Conservation (phyloP, 2,797 vertebrate genomes). For the Anas georgica region DNA sequence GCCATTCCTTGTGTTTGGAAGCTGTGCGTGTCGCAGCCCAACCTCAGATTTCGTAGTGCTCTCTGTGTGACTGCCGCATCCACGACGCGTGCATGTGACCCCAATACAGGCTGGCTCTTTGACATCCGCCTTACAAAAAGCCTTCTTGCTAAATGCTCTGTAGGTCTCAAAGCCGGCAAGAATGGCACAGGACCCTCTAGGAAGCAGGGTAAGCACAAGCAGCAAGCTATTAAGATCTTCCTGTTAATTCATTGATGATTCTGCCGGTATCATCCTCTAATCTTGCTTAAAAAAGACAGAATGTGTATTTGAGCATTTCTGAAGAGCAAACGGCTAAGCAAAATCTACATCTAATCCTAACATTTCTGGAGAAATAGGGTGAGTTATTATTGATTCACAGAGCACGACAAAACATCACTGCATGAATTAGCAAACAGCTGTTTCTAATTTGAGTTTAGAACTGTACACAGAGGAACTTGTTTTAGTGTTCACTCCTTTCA, state of each 20-base stretch:
- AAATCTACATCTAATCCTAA: constrained; percentile 68
- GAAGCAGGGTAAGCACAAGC: background rate
- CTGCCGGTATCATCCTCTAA: background rate
- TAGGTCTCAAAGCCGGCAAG: background rate
- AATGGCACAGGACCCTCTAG: background rate
- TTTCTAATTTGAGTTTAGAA: constrained; percentile 92
- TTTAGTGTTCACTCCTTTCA: constrained; percentile 87
- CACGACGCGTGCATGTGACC: rapidly evolving
- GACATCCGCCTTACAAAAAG: background rate
- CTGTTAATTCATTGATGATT: background rate
- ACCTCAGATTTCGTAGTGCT: constrained; percentile 47
- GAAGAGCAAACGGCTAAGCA: constrained; percentile 49
- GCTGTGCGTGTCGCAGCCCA: constrained; percentile 41
- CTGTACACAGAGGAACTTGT: constrained; percentile 88
- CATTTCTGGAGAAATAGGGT: constrained; percentile 77
- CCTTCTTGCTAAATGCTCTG: background rate
- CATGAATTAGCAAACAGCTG: constrained; percentile 94
- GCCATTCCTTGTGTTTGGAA: constrained; percentile 54
- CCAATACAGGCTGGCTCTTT: background rate
- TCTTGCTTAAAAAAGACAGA: background rate
- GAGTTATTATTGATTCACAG: constrained; percentile 85
- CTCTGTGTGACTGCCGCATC: background rate
- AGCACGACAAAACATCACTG: constrained; percentile 86
- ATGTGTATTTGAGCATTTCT: background rate
- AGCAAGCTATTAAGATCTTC: background rate